These are phyloP conservation scores for Ochotona princeps DNA, from an alignment of 2,113 vertebrate genomes.

Conservation along the genomic window DNA sequence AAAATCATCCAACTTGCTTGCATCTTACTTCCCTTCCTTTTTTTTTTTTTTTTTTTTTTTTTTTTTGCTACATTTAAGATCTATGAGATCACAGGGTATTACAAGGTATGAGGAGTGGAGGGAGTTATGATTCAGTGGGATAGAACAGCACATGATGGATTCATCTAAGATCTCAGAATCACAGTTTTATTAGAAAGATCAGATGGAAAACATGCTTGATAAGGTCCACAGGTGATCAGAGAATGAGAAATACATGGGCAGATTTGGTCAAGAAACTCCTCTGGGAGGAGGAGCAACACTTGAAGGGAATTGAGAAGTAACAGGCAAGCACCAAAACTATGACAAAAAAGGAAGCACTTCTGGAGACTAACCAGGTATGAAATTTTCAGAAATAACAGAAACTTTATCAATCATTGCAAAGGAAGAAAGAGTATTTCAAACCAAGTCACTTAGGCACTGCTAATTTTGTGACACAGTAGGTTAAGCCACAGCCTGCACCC, in stretches of 20 bases:
- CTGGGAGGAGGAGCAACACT: background rate
- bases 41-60: background rate
- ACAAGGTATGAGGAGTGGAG: background rate
- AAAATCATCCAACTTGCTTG: background rate
- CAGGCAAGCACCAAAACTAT: background rate
- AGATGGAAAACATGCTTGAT: background rate
- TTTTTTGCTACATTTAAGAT: background rate
- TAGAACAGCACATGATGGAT: background rate
- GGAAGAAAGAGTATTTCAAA: slow-evolving; percentile 61
- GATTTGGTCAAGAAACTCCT: background rate
- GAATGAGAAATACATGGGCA: background rate
- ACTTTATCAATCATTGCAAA: slow-evolving; percentile 46
- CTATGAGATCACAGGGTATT: background rate
- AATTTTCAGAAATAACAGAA: slow-evolving; percentile 77
- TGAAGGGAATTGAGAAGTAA: background rate
- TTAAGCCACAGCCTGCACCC: no score
- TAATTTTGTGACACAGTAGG: no score
- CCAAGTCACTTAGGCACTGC: slow-evolving; percentile 43
- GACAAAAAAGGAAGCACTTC: slow-evolving; percentile 23
- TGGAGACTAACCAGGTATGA: slow-evolving; percentile 56
- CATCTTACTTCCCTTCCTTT: background rate
- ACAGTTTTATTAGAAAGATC: background rate
- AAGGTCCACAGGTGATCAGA: background rate
- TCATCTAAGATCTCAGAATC: slow-evolving; percentile 7
- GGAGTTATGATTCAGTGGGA: background rate